These are phyloP conservation scores for Amazonetta brasiliensis DNA, from an alignment of 2,797 vertebrate species.

Conservation along the genomic window DNA sequence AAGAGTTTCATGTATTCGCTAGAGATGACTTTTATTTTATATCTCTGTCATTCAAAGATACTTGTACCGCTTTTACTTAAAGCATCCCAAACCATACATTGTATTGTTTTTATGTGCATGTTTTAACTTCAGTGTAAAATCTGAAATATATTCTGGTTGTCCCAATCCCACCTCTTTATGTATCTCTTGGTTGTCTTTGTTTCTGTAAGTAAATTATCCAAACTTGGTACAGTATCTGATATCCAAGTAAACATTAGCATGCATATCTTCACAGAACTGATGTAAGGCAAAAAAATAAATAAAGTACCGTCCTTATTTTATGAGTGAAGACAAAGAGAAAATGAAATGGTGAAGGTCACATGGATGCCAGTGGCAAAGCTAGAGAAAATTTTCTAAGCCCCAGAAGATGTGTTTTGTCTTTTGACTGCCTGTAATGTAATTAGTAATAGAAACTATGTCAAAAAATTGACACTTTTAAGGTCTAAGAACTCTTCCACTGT, in stretches of 20 bases:
- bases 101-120: accelerated
- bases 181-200: not conserved
- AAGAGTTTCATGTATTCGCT: not conserved
- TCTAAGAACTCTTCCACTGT: not conserved
- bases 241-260: not conserved
- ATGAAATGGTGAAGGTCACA: not conserved
- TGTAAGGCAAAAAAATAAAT: not conserved
- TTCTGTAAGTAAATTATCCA: not conserved
- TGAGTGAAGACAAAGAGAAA: not conserved
- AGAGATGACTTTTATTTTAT: not conserved
- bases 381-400: not conserved
- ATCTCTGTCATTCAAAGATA: not conserved
- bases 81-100: not conserved
- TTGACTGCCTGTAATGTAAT: not conserved
- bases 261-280: not conserved
- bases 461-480: not conserved
- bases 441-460: not conserved
- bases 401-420: not conserved
- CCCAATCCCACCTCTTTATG: not conserved
- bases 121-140: not conserved
- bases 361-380: not conserved
- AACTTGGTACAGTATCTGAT: not conserved
- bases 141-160: not conserved
- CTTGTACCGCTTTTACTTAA: not conserved
- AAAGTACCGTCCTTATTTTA: not conserved